These are phyloP conservation scores for Orchestia grillus DNA, from an alignment of 1,140 invertebrate genomes.

Conservation along the genomic window DNA sequence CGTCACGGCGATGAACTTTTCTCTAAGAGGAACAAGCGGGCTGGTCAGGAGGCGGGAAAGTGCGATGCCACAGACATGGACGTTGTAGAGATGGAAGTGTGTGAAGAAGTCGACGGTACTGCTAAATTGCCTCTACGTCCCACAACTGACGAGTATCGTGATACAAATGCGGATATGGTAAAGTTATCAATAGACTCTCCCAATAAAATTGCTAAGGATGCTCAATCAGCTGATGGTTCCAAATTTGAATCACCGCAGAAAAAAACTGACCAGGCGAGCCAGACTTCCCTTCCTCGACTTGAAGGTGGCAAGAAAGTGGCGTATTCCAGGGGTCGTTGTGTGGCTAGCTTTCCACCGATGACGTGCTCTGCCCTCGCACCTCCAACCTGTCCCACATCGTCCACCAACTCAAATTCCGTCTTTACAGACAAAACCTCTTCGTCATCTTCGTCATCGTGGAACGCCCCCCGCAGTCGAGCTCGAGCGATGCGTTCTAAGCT, in stretches of 20 bases:
- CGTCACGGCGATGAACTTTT: not conserved
- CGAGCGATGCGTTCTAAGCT: conserved; percentile 27
- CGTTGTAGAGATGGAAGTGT: conserved; percentile 12
- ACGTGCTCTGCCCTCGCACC: not conserved
- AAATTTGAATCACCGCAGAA: not conserved
- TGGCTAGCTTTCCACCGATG: not conserved
- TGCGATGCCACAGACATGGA: not conserved
- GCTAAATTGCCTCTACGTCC: not conserved
- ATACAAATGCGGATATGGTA: not conserved
- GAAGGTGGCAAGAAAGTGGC: not conserved
- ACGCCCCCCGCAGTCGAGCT: conserved; percentile 31
- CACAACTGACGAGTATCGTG: not conserved
- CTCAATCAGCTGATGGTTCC: not conserved
- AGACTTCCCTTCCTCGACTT: conserved; percentile 21
- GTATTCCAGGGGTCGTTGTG: not conserved
- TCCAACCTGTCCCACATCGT: not conserved
- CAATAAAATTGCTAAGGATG: not conserved
- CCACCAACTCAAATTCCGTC: not conserved
- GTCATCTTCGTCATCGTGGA: not conserved
- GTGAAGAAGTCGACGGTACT: not conserved
- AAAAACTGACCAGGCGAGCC: conserved; percentile 28
- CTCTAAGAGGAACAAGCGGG: not conserved
- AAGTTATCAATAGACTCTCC: not conserved
- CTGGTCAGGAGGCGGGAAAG: not conserved
- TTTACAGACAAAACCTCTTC: not conserved